Base-by-base conservation (phyloP, 2,797 vertebrate species). In the Gambusia yucatana region DNA sequence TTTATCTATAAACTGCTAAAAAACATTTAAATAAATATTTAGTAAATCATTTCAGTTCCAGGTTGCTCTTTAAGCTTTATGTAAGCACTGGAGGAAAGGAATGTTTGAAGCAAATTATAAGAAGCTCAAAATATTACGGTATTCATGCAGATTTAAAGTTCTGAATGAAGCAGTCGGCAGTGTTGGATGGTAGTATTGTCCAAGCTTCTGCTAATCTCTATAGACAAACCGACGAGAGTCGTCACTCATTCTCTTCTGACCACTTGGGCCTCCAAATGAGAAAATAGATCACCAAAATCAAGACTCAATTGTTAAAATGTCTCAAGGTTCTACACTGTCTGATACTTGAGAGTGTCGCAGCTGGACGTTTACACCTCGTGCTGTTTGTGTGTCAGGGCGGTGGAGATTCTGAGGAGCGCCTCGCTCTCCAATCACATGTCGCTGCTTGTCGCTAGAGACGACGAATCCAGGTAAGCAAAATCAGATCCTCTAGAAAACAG, bases 371-470 rank as follows among this genome's bases (percentile, higher is more conserved):
- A 41, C 22, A 6, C 33, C 39, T 65, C 20, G 6, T 17, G 67
- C n/a, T 88, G 67, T 78, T 76, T 3, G 84, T 77, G 83, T 87
- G 73, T 73, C 77, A 98, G 97, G 91, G 97, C 97, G 25, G 96
- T 97, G 86, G 97, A 97, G 78, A 96, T 97, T 88, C 77, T 97
- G 77, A 93, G 96, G 82, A 96, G 87, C 16, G 97, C 96, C 0
- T 97, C 97, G 0, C 94, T 96, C 22, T 96, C 96, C 25, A 97
- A 96, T 82, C 96, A 96, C 91, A 94, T 97, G 95, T 96, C 96
- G 65, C 92, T 97, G 83, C 90, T 97, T 2, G 88, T 98, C 16
- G 93, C 95, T 78, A 95, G 96, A 81, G 97, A 97, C 52, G 95
- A 97, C 17, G 94, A 96, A 76, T 96, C 96, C 88, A 96, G 96